A percentile compares a stretch with the other conserved stretches of the same genome.
Evolutionary conservation across 2,797 vertebrate genomes (phyloP).

Genomic region (Microhierax caerulescens): DNA sequence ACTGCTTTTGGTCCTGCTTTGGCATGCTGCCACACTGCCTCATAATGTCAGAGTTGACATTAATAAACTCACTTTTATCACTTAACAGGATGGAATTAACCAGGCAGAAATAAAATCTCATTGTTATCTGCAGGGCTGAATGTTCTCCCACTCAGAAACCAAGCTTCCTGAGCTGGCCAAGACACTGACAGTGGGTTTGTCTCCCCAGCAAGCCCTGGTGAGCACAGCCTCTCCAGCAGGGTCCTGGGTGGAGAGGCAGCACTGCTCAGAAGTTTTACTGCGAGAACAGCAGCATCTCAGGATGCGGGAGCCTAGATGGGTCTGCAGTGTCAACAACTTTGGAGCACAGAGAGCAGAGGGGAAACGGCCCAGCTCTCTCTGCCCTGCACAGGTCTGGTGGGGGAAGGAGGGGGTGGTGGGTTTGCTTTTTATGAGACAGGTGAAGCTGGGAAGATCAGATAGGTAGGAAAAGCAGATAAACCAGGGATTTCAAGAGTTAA

Average conservation of each 20-base stretch:
- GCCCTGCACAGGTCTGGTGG: background rate
- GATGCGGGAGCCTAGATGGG: background rate
- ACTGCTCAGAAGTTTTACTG: background rate
- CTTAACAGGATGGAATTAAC: background rate
- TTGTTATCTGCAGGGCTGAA: background rate
- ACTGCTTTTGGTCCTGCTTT: background rate
- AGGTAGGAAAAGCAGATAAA: slow-evolving; percentile 21
- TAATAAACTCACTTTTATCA: background rate
- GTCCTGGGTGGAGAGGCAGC: background rate
- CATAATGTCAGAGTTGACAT: background rate
- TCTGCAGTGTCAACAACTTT: background rate
- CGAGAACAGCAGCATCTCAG: background rate
- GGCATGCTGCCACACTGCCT: background rate
- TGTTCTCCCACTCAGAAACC: background rate
- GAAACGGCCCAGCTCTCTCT: accelerated
- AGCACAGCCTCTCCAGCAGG: background rate
- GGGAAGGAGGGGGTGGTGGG: background rate
- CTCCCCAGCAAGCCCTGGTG: accelerated
- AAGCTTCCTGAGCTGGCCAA: background rate
- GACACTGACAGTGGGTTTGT: background rate
- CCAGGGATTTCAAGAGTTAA: slow-evolving; percentile 37
- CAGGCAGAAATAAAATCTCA: background rate
- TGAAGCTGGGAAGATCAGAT: background rate
- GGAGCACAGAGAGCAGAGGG: background rate
- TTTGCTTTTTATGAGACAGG: background rate